Percentiles rank a stretch among this genome's conserved stretches.
Evolutionary conservation across 2,888 invertebrate species (phyloP).

Genomic region (Mycalesis mineus): DNA sequence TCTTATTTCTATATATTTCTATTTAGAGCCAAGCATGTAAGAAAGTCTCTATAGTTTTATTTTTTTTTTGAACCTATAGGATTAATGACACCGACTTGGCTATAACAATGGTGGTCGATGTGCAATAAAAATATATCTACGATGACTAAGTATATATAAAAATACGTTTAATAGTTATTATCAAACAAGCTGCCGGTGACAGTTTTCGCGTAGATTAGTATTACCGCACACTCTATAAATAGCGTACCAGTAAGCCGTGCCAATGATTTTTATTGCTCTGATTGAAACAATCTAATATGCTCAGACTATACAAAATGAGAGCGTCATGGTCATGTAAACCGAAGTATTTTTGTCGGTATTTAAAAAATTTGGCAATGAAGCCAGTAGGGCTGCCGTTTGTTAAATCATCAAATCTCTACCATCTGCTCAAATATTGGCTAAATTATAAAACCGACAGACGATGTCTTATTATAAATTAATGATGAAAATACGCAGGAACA

Average conservation of each 20-base stretch:
- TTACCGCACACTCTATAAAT: conserved; percentile 15
- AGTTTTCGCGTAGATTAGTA: conserved; percentile 11
- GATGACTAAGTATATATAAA: background rate
- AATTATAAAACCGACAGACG: background rate
- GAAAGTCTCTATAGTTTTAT: too few species aligned
- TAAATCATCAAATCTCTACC: conserved; percentile 31
- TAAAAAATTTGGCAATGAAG: conserved; percentile 54
- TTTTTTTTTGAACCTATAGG: too few species aligned
- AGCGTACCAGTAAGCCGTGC: conserved; percentile 12
- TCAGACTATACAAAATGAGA: conserved; percentile 39
- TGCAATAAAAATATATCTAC: background rate
- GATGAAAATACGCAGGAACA: conserved; percentile 18
- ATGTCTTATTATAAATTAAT: background rate
- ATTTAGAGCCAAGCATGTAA: too few species aligned
- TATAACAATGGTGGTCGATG: too few species aligned
- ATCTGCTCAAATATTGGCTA: background rate
- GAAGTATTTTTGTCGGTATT: conserved; percentile 61
- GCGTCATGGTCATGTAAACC: conserved; percentile 60
- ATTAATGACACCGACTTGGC: too few species aligned
- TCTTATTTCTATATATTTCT: too few species aligned
- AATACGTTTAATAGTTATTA: conserved; percentile 2
- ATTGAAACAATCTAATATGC: conserved; percentile 20
- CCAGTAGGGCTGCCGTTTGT: conserved; percentile 8
- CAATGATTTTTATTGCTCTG: conserved; percentile 21
- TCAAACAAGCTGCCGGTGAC: conserved; percentile 9